Evolutionary conservation across 1,140 invertebrate species (phyloP).

Genomic region (Drosophila novamexicana): DNA sequence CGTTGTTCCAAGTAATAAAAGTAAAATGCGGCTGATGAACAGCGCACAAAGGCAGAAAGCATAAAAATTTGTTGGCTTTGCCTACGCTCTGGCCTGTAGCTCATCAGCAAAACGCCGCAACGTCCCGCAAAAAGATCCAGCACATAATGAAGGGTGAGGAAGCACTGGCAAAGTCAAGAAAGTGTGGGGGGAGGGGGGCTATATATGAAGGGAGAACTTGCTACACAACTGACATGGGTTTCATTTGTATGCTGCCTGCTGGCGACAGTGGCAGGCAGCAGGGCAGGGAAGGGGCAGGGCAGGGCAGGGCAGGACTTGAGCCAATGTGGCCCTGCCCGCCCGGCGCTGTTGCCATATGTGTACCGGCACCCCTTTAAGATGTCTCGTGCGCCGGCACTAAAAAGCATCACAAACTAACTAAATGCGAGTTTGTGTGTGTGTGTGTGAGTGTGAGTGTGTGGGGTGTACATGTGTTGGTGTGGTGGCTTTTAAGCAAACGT

Average conservation of each 20-base stretch:
- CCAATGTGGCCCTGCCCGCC: conserved; percentile 19
- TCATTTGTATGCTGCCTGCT: conserved; percentile 75
- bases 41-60: conserved; percentile 66
- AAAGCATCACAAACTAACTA: conserved; percentile 81
- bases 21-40: conserved; percentile 77
- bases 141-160: conserved; percentile 70
- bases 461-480: conserved; percentile 22
- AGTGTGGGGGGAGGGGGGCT: not conserved
- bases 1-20: conserved; percentile 72
- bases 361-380: conserved; percentile 76
- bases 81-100: conserved; percentile 46
- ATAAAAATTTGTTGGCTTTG: conserved; percentile 71
- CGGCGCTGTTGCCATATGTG: conserved; percentile 8
- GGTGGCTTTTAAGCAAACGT: conserved; percentile 82
- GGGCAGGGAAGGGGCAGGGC: not conserved
- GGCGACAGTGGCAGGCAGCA: conserved; percentile 51
- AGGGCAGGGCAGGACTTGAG: not conserved
- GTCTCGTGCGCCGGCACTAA: conserved; percentile 68
- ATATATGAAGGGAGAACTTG: conserved; percentile 21
- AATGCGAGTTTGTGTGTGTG: conserved; percentile 54
- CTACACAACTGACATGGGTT: conserved; percentile 72
- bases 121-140: conserved; percentile 31
- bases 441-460: conserved; percentile 24
- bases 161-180: conserved; percentile 7
- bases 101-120: conserved; percentile 49